Conservation (phyloP, 2,113 vertebrate species). For the Anoura caudifer region DNA sequence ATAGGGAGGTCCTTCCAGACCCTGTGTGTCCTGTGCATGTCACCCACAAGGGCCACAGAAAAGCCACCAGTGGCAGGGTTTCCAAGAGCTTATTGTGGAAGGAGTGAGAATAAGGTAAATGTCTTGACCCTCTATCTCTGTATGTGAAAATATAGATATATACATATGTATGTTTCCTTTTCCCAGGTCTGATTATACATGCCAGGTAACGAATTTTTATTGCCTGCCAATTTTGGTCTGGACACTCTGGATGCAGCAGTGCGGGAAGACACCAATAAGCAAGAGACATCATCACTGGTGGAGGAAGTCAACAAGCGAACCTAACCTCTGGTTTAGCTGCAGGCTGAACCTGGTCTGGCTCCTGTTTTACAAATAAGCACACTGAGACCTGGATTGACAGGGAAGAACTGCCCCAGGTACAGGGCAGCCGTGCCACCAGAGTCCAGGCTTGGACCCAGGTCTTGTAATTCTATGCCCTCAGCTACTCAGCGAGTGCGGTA, state of each 20-base stretch:
- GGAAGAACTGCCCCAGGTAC: neutral
- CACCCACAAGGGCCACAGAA: neutral
- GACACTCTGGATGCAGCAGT: neutral
- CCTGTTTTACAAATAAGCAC: neutral
- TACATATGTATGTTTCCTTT: neutral
- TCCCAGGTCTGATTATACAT: neutral
- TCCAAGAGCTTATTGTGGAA: neutral
- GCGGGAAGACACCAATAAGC: neutral
- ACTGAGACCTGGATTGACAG: neutral
- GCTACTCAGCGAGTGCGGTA: neutral
- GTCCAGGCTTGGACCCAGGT: neutral
- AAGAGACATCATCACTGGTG: neutral
- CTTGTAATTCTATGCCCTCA: neutral
- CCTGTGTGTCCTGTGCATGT: neutral
- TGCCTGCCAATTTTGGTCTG: neutral
- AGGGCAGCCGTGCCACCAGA: neutral
- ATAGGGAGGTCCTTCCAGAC: neutral
- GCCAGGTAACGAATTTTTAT: neutral
- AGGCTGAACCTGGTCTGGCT: neutral
- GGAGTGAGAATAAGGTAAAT: neutral
- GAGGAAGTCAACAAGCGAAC: neutral
- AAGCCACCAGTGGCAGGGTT: neutral
- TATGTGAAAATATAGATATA: neutral
- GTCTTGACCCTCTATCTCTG: neutral
- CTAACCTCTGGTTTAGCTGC: fast-evolving